Conservation (phyloP, 2,888 invertebrate genomes). For the Hedychridium roseum region DNA sequence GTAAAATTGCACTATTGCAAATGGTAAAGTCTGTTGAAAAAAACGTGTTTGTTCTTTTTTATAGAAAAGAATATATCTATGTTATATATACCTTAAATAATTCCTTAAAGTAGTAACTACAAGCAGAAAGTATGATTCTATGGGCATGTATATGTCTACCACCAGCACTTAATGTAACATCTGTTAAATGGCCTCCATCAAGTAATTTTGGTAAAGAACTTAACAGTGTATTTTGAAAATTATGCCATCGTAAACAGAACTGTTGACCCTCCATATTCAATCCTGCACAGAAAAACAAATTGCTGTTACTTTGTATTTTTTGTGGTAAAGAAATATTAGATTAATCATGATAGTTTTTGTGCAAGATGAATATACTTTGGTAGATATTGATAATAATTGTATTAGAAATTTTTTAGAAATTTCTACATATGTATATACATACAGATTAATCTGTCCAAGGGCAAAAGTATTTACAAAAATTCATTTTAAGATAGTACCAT, state of each 20-base stretch:
- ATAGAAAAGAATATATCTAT: no score
- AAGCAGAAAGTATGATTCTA: conserved; percentile 85
- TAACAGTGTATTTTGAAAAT: conserved; percentile 77
- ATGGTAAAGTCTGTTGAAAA: conserved; percentile 2
- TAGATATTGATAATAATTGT: neutral
- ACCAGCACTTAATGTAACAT: conserved; percentile 87
- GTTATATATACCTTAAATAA: conserved; percentile 75
- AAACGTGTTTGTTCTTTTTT: no score
- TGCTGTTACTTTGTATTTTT: no score
- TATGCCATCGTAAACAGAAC: conserved; percentile 87
- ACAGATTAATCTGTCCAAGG: no score
- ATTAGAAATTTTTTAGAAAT: neutral
- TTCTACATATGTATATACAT: no score
- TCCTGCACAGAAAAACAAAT: no score
- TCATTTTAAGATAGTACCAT: no score
- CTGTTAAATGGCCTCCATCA: conserved; percentile 82
- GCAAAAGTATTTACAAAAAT: no score
- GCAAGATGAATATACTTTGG: neutral
- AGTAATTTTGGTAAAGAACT: conserved; percentile 81
- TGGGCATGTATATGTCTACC: conserved; percentile 87
- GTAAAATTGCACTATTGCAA: neutral
- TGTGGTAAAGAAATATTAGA: no score
- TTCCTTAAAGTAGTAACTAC: conserved; percentile 90
- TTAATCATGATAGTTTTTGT: no score
- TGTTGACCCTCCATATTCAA: conserved; percentile 74